Evolutionary conservation across 2,113 vertebrate species (phyloP), one percentile per base, ranked within the genome.

Genomic region (Bufo bufo): DNA sequence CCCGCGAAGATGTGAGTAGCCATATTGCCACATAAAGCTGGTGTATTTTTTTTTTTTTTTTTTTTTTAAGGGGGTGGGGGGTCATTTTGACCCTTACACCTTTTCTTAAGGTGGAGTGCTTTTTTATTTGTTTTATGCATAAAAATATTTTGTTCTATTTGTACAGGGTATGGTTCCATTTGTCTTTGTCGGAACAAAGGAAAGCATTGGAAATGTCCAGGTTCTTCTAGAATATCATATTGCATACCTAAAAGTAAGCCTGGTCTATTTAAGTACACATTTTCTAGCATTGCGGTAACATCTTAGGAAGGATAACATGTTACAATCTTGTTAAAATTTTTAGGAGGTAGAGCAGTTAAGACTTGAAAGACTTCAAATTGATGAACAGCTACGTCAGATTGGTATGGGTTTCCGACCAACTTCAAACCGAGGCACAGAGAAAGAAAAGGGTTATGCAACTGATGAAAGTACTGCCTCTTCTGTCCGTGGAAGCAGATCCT

Each of bases 281-380:
- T 52, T 23, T 23, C 11, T 13, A n/a, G 0, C 2, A 2, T 0
- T 82, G 45, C 23, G 81, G 7, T 17, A 13, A 0, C 77, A 47
- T 85, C 2, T 81, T 50, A 23, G n/a, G 16, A 23, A 85, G 12
- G 0, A 20, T 61, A 61, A 65, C 19, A 1, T 61, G 16, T 66
- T n/a, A 0, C 19, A 33, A 45, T 20, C 10, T 69, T 74, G 1
- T 23, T 2, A 0, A 0, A 56, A 45, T 80, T 72, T 45, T 47
- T 90, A 99, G 98, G 98, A 99, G 93, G 98, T 99, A n/a, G 98
- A 99, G 90, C 96, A 99, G 47, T 95, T 99, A 90, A 95, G 98
- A 86, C 92, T 99, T 95, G 98, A 99, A 93, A 95, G 98, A 83
- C 95, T 99, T 90, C 97, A 99, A 91, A 99, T 99, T 5, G 98